Evolutionary conservation across 2,113 vertebrate species (phyloP).

Genomic region (Etheostoma cragini): DNA sequence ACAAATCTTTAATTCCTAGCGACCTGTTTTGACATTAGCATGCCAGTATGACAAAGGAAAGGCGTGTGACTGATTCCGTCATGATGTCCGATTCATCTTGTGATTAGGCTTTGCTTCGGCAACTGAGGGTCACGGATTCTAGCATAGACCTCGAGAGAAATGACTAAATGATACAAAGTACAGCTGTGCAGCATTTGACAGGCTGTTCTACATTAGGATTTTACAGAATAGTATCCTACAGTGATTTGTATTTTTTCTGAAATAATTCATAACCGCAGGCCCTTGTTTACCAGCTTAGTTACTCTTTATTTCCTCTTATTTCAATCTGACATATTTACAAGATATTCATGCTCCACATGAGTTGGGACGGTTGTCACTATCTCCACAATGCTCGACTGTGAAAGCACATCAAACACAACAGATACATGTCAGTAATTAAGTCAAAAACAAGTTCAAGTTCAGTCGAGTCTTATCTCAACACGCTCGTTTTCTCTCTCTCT

Average conservation of each 20-base stretch:
- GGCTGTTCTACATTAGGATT: background rate
- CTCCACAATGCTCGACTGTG: background rate
- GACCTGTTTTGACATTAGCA: slow-evolving; percentile 49
- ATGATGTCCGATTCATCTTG: slow-evolving; percentile 60
- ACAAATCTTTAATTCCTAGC: no score
- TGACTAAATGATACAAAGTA: slow-evolving; percentile 13
- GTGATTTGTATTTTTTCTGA: background rate
- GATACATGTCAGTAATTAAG: background rate
- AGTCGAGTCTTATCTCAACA: background rate
- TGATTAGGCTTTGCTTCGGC: slow-evolving; percentile 40
- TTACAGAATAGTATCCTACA: background rate
- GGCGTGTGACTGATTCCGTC: no score
- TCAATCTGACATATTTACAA: background rate
- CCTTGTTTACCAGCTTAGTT: background rate
- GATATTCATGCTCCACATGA: background rate
- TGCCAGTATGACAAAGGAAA: slow-evolving; percentile 35
- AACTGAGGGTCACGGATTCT: slow-evolving; percentile 35
- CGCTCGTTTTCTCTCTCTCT: background rate
- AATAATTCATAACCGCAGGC: background rate
- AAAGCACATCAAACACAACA: background rate
- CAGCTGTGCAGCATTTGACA: slow-evolving; percentile 3
- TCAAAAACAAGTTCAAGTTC: background rate
- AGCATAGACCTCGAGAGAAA: slow-evolving; percentile 21
- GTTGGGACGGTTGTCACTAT: background rate
- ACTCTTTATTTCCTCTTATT: background rate